phyloP scores from a whole-genome alignment of 2,113 vertebrate genomes.

The Eidolon helvum region DNA sequence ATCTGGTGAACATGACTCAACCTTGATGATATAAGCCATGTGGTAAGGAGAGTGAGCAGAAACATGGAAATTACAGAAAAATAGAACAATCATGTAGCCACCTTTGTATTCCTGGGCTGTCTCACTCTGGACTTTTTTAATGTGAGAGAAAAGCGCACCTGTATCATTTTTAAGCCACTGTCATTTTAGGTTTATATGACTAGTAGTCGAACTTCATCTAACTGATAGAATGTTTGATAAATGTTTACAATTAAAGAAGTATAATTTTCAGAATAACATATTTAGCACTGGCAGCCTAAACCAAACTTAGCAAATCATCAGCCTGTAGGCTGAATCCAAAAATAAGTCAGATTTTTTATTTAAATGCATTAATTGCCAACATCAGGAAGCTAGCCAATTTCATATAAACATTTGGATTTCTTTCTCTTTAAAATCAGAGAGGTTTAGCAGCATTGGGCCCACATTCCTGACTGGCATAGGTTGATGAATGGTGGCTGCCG shows the following conservation, averaged over 20 bases:
- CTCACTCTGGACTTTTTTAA: background rate
- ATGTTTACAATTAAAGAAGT: background rate
- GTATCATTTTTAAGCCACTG: conserved; percentile 13
- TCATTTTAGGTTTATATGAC: background rate
- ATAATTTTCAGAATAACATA: background rate
- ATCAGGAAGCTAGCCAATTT: background rate
- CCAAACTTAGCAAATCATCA: background rate
- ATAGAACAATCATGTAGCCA: background rate
- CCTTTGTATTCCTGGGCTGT: background rate
- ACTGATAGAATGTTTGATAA: background rate
- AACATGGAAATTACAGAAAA: background rate
- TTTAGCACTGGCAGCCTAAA: background rate
- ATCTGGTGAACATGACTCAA: background rate
- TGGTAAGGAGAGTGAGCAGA: background rate
- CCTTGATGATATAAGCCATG: background rate
- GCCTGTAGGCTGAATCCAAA: background rate
- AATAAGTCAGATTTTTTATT: background rate
- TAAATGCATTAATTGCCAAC: background rate
- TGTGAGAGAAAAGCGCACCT: background rate
- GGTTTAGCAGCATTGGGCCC: background rate
- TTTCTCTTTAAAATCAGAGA: background rate
- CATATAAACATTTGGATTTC: background rate
- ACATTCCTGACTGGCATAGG: background rate
- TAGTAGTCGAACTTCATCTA: background rate
- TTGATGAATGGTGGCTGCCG: background rate